A percentile compares a stretch with the other conserved stretches of the same genome.
These are phyloP conservation scores for Lasioglossum oenotherae DNA, from an alignment of 2,888 invertebrate species.

Conservation along the genomic window DNA sequence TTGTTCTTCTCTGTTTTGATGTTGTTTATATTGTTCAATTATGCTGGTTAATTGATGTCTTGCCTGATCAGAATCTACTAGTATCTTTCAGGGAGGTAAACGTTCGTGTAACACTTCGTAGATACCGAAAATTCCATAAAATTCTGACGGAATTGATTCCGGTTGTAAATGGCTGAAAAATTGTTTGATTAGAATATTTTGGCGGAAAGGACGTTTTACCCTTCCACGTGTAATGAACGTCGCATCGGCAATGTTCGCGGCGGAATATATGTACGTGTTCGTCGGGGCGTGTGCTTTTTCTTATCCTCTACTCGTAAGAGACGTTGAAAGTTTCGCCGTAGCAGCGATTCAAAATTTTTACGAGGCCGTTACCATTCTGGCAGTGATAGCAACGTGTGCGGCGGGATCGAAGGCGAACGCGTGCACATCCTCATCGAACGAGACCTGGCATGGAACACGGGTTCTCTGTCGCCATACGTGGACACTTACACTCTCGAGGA, in stretches of 20 bases:
- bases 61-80: too few relatives aligned
- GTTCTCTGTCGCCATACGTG: constrained; percentile 53
- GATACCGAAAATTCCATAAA: neutral
- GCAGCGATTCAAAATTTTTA: constrained; percentile 80
- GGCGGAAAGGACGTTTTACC: neutral
- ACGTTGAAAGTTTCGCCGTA: constrained; percentile 77
- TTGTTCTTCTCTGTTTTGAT: too few relatives aligned
- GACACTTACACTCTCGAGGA: constrained; percentile 43
- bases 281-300: constrained; percentile 23
- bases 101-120: neutral
- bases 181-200: neutral
- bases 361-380: constrained; percentile 79
- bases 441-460: constrained; percentile 64
- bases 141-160: neutral
- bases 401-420: constrained; percentile 50
- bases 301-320: constrained; percentile 61
- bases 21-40: too few relatives aligned
- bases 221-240: constrained; percentile 30
- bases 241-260: constrained; percentile 30
- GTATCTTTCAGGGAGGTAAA: too few relatives aligned
- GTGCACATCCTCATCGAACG: constrained; percentile 69
- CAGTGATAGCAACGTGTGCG: constrained; percentile 75
- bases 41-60: too few relatives aligned
- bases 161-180: neutral
- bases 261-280: constrained; percentile 27